These are phyloP conservation scores for Alca torda DNA, from an alignment of 2,797 vertebrate species.

Conservation along the genomic window DNA sequence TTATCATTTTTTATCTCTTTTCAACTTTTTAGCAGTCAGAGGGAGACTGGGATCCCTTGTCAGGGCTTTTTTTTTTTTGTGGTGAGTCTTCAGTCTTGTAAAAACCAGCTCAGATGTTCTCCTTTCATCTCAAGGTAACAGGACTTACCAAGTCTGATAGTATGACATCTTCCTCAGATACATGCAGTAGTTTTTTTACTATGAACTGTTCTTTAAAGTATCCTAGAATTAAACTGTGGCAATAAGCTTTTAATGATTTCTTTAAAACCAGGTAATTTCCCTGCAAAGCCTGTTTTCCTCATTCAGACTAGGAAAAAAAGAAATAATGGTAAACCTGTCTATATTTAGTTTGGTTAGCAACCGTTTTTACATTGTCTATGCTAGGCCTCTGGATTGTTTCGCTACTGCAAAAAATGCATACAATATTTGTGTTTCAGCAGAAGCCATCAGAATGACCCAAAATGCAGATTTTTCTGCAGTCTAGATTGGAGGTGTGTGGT, in stretches of 20 bases:
- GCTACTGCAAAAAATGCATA: background rate
- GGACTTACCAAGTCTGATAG: background rate
- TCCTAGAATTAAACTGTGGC: background rate
- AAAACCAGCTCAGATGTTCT: background rate
- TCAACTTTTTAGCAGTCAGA: background rate
- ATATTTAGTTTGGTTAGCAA: background rate
- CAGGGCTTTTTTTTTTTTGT: background rate
- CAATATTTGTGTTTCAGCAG: background rate
- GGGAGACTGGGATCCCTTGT: background rate
- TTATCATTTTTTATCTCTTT: background rate
- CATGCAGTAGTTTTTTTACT: background rate
- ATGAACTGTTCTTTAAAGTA: background rate
- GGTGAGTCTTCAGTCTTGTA: background rate
- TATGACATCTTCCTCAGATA: background rate
- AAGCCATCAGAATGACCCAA: background rate
- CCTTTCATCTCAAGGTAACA: background rate
- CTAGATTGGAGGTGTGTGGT: background rate
- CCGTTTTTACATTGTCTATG: background rate
- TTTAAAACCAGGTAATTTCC: conserved; percentile 13
- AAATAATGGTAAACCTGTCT: background rate
- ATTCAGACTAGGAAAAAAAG: conserved; percentile 17
- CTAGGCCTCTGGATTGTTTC: background rate
- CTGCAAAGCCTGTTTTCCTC: conserved; percentile 1
- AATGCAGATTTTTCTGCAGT: background rate
- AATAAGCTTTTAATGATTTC: conserved; percentile 23